A percentile compares a stretch with the other conserved stretches of the same genome.
Conservation (phyloP, 2,888 invertebrate species). For the Synanthedon tipuliformis region DNA sequence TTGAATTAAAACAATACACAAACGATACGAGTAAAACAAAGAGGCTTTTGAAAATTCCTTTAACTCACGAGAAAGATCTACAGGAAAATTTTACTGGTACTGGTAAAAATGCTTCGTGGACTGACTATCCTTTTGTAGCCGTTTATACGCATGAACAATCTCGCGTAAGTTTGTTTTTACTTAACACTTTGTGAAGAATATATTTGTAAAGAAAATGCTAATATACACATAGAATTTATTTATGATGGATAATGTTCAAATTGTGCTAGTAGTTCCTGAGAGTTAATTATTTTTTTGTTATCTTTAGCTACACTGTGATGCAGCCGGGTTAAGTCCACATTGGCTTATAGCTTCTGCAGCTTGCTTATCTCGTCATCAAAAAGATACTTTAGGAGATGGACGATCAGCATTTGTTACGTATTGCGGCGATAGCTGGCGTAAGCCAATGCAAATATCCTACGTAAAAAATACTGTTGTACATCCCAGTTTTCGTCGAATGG, state of each 20-base stretch:
- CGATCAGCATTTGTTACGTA: conserved; percentile 47
- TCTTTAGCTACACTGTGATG: conserved; percentile 48
- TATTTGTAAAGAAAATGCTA: too few relatives aligned
- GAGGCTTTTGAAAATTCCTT: too few relatives aligned
- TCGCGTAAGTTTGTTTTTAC: conserved; percentile 23
- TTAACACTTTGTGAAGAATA: too few relatives aligned
- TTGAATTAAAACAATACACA: too few relatives aligned
- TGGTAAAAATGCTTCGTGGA: conserved; percentile 24
- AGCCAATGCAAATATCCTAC: conserved; percentile 39
- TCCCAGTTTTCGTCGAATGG: conserved; percentile 32
- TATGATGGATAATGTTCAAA: too few relatives aligned
- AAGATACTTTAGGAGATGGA: conserved; percentile 19
- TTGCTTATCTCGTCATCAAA: conserved; percentile 40
- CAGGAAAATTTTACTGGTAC: conserved; percentile 6
- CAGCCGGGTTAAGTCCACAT: conserved; percentile 45
- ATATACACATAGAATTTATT: too few relatives aligned
- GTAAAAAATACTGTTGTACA: conserved; percentile 46
- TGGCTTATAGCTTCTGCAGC: conserved; percentile 49
- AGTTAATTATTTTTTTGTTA: conserved; percentile 1
- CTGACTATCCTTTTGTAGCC: conserved; percentile 41
- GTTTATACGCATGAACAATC: conserved; percentile 49
- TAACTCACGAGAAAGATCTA: too few relatives aligned
- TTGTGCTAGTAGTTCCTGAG: neutral
- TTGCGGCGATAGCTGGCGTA: conserved; percentile 43
- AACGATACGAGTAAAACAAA: too few relatives aligned